phyloP scores from a whole-genome alignment of 2,797 vertebrate genomes.

The Gobionotothen gibberifrons region DNA sequence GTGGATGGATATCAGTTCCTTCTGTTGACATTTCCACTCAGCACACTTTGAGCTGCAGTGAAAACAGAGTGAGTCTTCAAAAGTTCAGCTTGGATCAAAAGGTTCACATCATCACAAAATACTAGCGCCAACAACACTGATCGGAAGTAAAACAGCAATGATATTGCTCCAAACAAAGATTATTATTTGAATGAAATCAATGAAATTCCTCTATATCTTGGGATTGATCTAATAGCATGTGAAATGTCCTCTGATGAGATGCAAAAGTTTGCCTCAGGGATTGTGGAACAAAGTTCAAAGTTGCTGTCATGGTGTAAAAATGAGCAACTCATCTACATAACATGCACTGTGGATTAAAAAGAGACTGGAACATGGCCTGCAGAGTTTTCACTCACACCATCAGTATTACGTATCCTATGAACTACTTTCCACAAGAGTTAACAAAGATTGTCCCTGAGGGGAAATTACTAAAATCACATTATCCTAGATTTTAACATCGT shows the following conservation, averaged over 20 bases:
- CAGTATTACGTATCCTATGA: conserved; percentile 34
- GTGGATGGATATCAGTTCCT: conserved; percentile 40
- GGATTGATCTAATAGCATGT: no score
- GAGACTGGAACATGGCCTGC: conserved; percentile 27
- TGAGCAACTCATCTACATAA: conserved; percentile 40
- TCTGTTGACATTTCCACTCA: conserved; percentile 55
- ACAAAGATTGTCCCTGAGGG: conserved; percentile 35
- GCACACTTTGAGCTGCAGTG: conserved; percentile 52
- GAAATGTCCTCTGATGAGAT: no score
- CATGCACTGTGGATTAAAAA: conserved; percentile 37
- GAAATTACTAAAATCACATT: conserved; percentile 25
- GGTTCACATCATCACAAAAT: no score
- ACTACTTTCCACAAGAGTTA: conserved; percentile 44
- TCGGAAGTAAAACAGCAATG: no score
- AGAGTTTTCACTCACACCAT: conserved; percentile 46
- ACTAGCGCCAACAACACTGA: no score
- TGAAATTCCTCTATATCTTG: no score
- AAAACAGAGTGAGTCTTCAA: conserved; percentile 51
- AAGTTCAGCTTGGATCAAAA: conserved; percentile 35
- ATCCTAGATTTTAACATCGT: conserved; percentile 34
- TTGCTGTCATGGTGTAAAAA: conserved; percentile 55
- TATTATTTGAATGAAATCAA: no score
- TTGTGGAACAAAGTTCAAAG: conserved; percentile 25
- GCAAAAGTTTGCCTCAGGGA: no score
- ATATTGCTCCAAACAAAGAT: no score